phyloP scores from a whole-genome alignment of 2,113 vertebrate species.

The Neomonachus schauinslandi region DNA sequence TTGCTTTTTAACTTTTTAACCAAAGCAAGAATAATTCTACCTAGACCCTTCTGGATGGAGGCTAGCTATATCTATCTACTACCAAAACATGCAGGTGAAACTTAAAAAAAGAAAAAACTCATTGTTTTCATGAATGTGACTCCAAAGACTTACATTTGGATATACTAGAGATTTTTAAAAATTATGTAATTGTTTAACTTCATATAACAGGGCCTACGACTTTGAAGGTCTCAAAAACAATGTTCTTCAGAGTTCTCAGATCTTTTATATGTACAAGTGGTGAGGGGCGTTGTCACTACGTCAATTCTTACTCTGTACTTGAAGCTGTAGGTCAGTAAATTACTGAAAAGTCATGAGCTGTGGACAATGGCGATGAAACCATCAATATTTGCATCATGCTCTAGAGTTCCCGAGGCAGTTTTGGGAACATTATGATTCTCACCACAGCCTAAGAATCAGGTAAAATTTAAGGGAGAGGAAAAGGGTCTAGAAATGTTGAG shows the following conservation, averaged over 20 bases:
- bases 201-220: neutral
- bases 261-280: conserved; percentile 14
- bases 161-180: neutral
- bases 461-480: conserved; percentile 12
- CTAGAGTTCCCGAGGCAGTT: neutral
- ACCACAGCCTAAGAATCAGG: conserved; percentile 22
- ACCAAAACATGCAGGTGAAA: conserved; percentile 44
- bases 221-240: neutral
- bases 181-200: conserved; percentile 20
- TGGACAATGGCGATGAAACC: neutral
- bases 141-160: neutral
- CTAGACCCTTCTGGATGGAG: neutral
- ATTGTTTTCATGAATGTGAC: neutral
- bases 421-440: neutral
- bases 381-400: neutral
- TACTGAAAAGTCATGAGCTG: neutral
- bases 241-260: neutral
- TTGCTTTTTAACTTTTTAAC: conserved; percentile 30
- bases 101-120: neutral
- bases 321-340: neutral
- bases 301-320: neutral
- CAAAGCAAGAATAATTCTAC: conserved; percentile 36
- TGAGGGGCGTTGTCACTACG: neutral
- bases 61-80: neutral
- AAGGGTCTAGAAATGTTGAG: neutral